Evolutionary conservation across 2,797 vertebrate genomes (phyloP).

Genomic region (Cyclura pinguis): DNA sequence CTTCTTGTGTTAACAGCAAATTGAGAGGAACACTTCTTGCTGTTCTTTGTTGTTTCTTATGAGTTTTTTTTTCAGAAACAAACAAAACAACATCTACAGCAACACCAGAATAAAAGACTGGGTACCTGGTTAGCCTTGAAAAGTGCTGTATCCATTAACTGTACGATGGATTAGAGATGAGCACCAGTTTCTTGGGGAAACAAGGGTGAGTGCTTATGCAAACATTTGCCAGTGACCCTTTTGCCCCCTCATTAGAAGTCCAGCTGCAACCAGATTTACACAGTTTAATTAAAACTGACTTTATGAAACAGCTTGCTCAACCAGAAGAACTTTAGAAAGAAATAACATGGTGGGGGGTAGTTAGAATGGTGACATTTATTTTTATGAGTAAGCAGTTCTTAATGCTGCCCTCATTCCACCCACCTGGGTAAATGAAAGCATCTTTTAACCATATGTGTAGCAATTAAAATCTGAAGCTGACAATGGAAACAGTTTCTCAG

Average conservation of each 20-base stretch:
- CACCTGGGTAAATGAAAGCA: conserved; percentile 68
- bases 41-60: conserved; percentile 42
- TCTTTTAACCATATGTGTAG: conserved; percentile 17
- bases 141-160: conserved; percentile 49
- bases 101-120: not conserved
- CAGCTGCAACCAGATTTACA: conserved; percentile 67
- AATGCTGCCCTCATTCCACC: conserved; percentile 51
- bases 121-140: not conserved
- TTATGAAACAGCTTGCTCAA: conserved; percentile 74
- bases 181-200: conserved; percentile 18
- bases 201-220: conserved; percentile 19
- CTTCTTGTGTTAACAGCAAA: fast-evolving
- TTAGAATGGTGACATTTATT: conserved; percentile 75
- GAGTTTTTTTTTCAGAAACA: conserved; percentile 25
- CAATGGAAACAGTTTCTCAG: conserved; percentile 32
- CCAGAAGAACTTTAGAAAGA: conserved; percentile 76
- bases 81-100: not conserved
- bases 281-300: conserved; percentile 78
- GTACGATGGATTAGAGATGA: conserved; percentile 29
- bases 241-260: conserved; percentile 58
- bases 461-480: conserved; percentile 39
- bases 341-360: conserved; percentile 67
- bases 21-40: fast-evolving
- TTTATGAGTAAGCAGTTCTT: conserved; percentile 74
- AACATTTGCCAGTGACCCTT: conserved; percentile 49